phyloP scores from a whole-genome alignment of 2,113 vertebrate genomes.

The Pluvialis apricaria region DNA sequence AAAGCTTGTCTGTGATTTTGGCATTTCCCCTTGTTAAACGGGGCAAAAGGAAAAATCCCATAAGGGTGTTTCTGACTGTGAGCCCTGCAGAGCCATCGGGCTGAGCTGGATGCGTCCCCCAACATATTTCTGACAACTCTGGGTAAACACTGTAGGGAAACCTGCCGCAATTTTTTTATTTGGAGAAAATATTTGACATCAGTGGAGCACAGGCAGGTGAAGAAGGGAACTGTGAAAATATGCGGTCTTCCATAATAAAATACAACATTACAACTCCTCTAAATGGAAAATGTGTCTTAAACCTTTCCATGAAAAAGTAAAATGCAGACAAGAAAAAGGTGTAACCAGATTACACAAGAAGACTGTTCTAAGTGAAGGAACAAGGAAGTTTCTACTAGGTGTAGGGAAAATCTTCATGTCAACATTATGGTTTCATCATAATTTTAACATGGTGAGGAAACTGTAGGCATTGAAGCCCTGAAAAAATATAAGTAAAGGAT shows the following conservation, averaged over 20 bases:
- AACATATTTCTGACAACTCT: not conserved
- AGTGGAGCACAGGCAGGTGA: not conserved
- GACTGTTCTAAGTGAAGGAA: not conserved
- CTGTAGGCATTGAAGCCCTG: not conserved
- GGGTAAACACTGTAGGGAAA: not conserved
- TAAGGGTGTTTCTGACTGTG: not conserved
- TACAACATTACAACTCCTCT: not conserved
- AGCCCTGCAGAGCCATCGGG: not conserved
- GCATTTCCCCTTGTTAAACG: not conserved
- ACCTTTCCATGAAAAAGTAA: not conserved
- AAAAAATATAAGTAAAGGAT: not conserved
- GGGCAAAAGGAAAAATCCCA: not conserved
- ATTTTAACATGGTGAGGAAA: not conserved
- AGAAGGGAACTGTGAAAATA: not conserved
- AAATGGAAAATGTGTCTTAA: not conserved
- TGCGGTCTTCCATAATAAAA: not conserved
- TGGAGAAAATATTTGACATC: not conserved
- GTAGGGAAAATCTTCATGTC: not conserved
- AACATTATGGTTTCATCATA: not conserved
- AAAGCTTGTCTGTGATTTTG: not conserved
- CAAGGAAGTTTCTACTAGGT: accelerated
- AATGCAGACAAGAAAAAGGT: not conserved
- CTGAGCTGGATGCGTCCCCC: too few species aligned
- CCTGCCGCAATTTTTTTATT: not conserved
- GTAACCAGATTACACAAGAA: not conserved